Evolutionary conservation across 1,140 invertebrate genomes (phyloP), one percentile per base, ranked within the genome.

Genomic region (Nautilus pompilius): DNA sequence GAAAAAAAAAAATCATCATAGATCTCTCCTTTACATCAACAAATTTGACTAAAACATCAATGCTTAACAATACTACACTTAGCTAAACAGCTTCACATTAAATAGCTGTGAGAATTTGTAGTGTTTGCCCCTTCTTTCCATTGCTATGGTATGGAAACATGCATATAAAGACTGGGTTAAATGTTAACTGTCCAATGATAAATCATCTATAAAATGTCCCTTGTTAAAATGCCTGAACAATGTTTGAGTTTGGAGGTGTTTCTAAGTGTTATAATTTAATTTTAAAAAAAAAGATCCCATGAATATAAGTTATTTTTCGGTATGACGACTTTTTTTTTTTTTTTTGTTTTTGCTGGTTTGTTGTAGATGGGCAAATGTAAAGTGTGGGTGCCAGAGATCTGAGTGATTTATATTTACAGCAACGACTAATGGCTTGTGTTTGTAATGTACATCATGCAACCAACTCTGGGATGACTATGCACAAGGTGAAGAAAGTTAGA

Each of bases 381-480:
- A 28, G 26, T 22, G 13, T 53, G 49, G 49, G 20, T 24, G 49
- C 49, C 49, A 53, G 49, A 53, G 49, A 24, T 53, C n/a, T 53
- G 49, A 8, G 49, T 22, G 49, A 15, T 20, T 15, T 28, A 28
- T 53, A 53, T 53, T 28, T 53, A 53, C 49, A 53, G 49, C 49
- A 53, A 53, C 29, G 49, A 53, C 49, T 53, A 53, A 53, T 53
- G 49, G 49, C 49, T 53, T 53, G 49, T 53, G 49, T 53, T 53
- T 53, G n/a, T 24, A 53, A 53, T 53, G 49, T 53, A 53, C 49
- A 53, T 53, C 29, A 53, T 53, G 49, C 49, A 53, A 53, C 49
- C 49, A 53, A 26, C 29, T 53, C 24, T 53, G 49, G 49, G 26
- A 20, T 53, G 49, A 53, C 49, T 53, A 53, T 53, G n/a, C n/a